Conservation (phyloP, 2,797 vertebrate species). For the Mormyrus hasselquistii region DNA sequence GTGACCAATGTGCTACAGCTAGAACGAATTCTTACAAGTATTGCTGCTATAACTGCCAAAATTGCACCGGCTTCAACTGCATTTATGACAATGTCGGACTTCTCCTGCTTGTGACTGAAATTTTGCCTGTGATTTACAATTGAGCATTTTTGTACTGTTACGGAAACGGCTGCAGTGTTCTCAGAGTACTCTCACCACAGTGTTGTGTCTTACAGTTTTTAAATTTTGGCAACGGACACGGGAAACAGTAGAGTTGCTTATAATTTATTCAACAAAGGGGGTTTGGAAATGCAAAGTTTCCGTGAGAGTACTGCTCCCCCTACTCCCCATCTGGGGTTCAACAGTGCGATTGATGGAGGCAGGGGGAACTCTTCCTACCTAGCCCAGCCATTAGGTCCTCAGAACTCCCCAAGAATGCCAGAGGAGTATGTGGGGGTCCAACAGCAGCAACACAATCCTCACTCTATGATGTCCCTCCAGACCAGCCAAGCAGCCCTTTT, state of each 20-base stretch:
- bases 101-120: slow-evolving; percentile 43
- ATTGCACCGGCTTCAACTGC: slow-evolving; percentile 39
- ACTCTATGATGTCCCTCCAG: slow-evolving; percentile 61
- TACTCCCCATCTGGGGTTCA: slow-evolving; percentile 59
- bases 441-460: slow-evolving; percentile 50
- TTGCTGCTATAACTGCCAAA: slow-evolving; percentile 38
- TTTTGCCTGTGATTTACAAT: slow-evolving; percentile 33
- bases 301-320: slow-evolving; percentile 62
- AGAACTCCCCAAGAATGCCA: slow-evolving; percentile 68
- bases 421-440: slow-evolving; percentile 64
- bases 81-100: slow-evolving; percentile 40
- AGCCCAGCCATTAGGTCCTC: slow-evolving; percentile 62
- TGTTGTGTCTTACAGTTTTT: slow-evolving; percentile 45
- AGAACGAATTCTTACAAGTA: slow-evolving; percentile 5
- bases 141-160: slow-evolving; percentile 20
- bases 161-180: slow-evolving; percentile 42
- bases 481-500: slow-evolving; percentile 68
- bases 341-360: slow-evolving; percentile 51
- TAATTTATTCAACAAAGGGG: slow-evolving; percentile 32
- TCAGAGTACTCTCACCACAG: slow-evolving; percentile 44
- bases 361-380: slow-evolving; percentile 56
- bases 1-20: background rate
- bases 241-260: slow-evolving; percentile 42
- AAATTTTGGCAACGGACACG: background rate
- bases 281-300: slow-evolving; percentile 66